Base-by-base conservation (phyloP, 2,888 invertebrate species). In the Nineta flava region DNA sequence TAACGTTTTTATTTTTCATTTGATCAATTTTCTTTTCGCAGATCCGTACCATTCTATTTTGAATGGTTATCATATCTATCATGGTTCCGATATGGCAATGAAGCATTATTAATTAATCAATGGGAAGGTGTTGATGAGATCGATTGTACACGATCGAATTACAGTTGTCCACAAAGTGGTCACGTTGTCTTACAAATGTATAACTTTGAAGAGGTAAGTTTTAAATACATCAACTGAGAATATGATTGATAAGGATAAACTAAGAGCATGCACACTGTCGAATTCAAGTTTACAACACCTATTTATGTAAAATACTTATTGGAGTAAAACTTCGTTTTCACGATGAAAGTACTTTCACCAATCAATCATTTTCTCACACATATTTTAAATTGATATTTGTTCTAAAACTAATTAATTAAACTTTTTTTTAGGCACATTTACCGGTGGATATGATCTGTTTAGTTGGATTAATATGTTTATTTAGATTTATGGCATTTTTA, bases 41-140 rank as follows among this genome's bases (percentile, higher is more conserved):
- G 87, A 1, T 90, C 91, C 0, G 83, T 91, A 17, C 92, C 92
- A 0, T 67, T 75, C 0, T 92, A 90, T 62, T 79, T 92, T 51
- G 75, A 81, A 56, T 92, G 91, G 91, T 70, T 91, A 53, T 85
- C 87, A 1, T 86, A 88, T 65, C 66, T 92, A 12, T 92, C 92
- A 0, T 93, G 93, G 93, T 92, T 93, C 68, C 80, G 85, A 50
- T 93, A 91, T 65, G 88, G 88, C 26, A 91, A 91, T 65, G 92
- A 93, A 65, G 88, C 90, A 0, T 68, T 93, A 15, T 70, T 87
- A 48, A 78, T 93, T 50, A 93, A 92, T 70, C 93, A 94, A 62
- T 93, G 93, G 93, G 64, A 77, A 0, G 81, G 83, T 43, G 76
- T 93, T 10, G 79, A 81, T 5, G 70, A 75, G 57, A 91, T 93